These are phyloP conservation scores for Electrona antarctica DNA, from an alignment of 2,113 vertebrate species.

Conservation along the genomic window DNA sequence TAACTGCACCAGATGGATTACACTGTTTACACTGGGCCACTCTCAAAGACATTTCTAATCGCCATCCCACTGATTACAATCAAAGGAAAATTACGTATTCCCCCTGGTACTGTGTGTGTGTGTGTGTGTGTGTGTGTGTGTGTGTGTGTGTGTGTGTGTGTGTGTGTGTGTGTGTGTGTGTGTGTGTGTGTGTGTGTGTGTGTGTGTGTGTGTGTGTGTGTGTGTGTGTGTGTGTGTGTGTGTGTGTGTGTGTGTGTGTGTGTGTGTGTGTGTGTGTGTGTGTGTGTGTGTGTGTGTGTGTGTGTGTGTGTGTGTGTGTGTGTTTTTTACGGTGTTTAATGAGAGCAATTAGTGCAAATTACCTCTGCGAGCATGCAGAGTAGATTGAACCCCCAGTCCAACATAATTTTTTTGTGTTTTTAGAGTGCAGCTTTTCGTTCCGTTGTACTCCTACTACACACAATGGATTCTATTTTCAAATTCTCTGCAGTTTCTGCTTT, in stretches of 20 bases:
- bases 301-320: neutral
- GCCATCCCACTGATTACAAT: neutral
- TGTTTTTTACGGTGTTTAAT: neutral
- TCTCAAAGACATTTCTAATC: neutral
- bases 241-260: too few relatives aligned
- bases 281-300: neutral
- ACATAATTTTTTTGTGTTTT: too few relatives aligned
- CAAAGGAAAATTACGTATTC: neutral
- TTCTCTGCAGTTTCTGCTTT: too few relatives aligned
- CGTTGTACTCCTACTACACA: neutral
- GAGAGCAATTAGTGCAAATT: neutral
- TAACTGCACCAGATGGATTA: neutral
- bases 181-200: neutral
- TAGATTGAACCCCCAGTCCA: too few relatives aligned
- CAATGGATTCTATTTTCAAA: too few relatives aligned
- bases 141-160: neutral
- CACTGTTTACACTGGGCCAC: neutral
- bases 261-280: neutral
- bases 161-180: neutral
- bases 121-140: neutral
- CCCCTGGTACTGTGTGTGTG: neutral
- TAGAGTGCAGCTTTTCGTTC: too few relatives aligned
- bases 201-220: too few relatives aligned
- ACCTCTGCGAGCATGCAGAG: too few relatives aligned
- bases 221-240: neutral